A percentile compares a stretch with the other conserved stretches of the same genome.
phyloP scores from a whole-genome alignment of 2,888 invertebrate genomes.

The Epsilonema sp. region DNA sequence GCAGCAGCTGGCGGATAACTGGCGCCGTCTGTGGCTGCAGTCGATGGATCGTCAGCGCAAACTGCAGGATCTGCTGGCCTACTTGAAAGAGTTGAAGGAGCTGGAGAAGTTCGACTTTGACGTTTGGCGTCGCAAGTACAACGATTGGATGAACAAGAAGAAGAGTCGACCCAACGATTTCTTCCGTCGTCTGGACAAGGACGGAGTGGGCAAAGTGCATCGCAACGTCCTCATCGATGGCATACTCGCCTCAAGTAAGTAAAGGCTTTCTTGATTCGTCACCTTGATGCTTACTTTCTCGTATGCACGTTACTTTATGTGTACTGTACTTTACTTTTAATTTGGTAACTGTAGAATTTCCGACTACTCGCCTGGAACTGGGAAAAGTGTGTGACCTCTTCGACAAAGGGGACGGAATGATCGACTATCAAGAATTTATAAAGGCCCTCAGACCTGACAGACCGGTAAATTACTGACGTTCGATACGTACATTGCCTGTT shows the following conservation, averaged over 20 bases:
- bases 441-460: conserved; percentile 84
- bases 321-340: too few species aligned
- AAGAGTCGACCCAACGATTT: conserved; percentile 91
- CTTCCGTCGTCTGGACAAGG: conserved; percentile 95
- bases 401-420: conserved; percentile 80
- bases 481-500: too few species aligned
- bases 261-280: too few species aligned
- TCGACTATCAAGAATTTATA: conserved; percentile 98
- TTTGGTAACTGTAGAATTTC: conserved; percentile 67
- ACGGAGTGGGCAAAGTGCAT: conserved; percentile 85
- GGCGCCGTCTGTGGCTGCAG: conserved; percentile 90
- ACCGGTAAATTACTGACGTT: too few species aligned
- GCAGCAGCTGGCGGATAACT: conserved; percentile 80
- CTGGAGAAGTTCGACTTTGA: conserved; percentile 99
- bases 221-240: conserved; percentile 93
- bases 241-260: conserved; percentile 71
- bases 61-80: conserved; percentile 60
- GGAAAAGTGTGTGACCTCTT: conserved; percentile 94
- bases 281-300: too few species aligned
- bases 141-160: conserved; percentile 97
- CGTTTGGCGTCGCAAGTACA: conserved; percentile 45
- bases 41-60: conserved; percentile 89
- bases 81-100: conserved; percentile 47
- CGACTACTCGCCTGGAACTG: conserved; percentile 91
- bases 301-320: too few species aligned